These are phyloP conservation scores for Phalacrocorax brasilianus DNA, from an alignment of 2,113 vertebrate species.

Conservation along the genomic window DNA sequence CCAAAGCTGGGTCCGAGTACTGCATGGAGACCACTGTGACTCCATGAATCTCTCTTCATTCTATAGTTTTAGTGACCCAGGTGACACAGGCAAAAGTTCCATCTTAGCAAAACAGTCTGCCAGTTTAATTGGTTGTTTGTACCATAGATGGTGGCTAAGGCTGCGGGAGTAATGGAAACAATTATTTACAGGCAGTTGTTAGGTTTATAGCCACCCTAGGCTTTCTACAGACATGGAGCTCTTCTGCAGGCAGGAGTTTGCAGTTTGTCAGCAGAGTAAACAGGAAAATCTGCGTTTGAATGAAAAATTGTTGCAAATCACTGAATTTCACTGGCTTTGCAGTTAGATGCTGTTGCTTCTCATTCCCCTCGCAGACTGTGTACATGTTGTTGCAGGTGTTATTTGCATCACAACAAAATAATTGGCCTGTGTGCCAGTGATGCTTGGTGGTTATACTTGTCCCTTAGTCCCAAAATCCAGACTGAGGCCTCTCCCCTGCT, in stretches of 20 bases:
- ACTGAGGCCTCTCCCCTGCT: background rate
- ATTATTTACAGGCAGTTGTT: background rate
- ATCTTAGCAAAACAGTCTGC: background rate
- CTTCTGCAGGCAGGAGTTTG: background rate
- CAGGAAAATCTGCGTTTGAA: background rate
- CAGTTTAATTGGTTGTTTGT: background rate
- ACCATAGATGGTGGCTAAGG: background rate
- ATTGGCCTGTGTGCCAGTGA: accelerated
- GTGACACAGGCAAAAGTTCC: background rate
- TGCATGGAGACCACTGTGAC: background rate
- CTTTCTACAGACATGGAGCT: background rate
- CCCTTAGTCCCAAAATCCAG: accelerated
- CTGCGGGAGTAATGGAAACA: background rate
- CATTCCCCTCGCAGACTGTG: background rate
- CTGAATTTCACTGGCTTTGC: background rate
- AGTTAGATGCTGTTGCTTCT: background rate
- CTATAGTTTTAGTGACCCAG: background rate
- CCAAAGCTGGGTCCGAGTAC: background rate
- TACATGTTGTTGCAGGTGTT: accelerated
- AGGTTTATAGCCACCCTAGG: background rate
- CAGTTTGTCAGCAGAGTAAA: background rate
- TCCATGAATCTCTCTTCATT: background rate
- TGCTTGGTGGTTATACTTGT: background rate
- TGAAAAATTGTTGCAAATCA: background rate
- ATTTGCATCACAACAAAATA: background rate